Conservation (phyloP, 1,140 invertebrate genomes). For the Mamestra configurata region DNA sequence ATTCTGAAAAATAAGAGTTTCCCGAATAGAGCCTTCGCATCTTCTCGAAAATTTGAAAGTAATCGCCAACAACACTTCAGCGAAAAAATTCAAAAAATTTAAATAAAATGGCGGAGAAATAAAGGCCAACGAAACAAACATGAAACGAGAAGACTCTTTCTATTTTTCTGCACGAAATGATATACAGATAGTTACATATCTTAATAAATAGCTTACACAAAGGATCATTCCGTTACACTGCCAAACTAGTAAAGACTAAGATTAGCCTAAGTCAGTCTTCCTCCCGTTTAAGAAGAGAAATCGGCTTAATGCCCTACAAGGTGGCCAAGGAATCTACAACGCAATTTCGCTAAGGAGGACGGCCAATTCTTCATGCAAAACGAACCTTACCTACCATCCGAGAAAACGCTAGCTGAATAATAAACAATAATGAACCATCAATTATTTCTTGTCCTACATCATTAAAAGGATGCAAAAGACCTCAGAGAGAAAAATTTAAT, state of each 20-base stretch:
- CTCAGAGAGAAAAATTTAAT: not conserved
- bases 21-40: too few species aligned
- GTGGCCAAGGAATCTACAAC: not conserved
- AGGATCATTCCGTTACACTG: too few species aligned
- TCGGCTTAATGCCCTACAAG: not conserved
- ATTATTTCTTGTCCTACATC: not conserved
- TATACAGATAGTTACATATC: too few species aligned
- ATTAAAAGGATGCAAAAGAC: not conserved
- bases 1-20: too few species aligned
- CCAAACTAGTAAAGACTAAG: not conserved
- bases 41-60: too few species aligned
- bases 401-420: not conserved
- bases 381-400: not conserved
- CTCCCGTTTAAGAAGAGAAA: not conserved
- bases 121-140: too few species aligned
- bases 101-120: too few species aligned
- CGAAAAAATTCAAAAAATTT: too few species aligned
- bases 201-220: too few species aligned
- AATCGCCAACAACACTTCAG: too few species aligned
- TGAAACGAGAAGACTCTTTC: too few species aligned
- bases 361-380: conserved; percentile 3
- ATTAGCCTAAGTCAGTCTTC: not conserved
- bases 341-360: not conserved
- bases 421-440: not conserved
- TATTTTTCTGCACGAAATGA: too few species aligned